A percentile compares a stretch with the other conserved stretches of the same genome.
phyloP scores from a whole-genome alignment of 2,113 vertebrate genomes.

The Pipa parva region DNA sequence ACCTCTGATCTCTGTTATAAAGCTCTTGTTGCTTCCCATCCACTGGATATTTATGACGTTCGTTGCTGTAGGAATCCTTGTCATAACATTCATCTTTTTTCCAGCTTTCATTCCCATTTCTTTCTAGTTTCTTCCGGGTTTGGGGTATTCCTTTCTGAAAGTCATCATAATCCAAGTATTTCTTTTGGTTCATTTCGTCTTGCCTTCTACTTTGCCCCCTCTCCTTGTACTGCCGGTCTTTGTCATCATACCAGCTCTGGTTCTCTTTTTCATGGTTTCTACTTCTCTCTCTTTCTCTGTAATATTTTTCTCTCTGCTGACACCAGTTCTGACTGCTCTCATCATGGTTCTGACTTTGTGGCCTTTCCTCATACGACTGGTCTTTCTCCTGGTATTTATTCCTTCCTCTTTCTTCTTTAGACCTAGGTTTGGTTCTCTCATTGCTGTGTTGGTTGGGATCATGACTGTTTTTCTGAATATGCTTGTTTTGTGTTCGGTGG shows the following conservation, averaged over 20 bases:
- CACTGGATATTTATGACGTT: neutral
- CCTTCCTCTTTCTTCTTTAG: neutral
- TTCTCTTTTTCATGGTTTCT: neutral
- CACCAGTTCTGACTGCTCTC: neutral
- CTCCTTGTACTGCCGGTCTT: neutral
- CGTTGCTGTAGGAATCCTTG: constrained; percentile 3
- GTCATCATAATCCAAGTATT: neutral
- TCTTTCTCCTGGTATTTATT: neutral
- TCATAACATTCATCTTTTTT: neutral
- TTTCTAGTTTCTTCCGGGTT: neutral
- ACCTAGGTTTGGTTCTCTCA: neutral
- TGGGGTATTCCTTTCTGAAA: neutral
- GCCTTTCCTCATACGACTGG: neutral
- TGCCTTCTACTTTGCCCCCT: neutral
- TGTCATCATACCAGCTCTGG: neutral
- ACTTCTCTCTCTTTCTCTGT: neutral
- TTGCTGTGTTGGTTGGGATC: neutral
- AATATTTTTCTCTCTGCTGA: constrained; percentile 1
- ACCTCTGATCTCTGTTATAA: constrained; percentile 19
- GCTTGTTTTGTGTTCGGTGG: neutral
- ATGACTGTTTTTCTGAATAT: neutral
- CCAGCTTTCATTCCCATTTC: neutral
- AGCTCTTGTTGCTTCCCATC: neutral
- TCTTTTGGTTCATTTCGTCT: neutral
- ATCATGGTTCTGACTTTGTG: neutral